Evolutionary conservation across 2,888 invertebrate species (phyloP), one percentile per base, ranked within the genome.

Genomic region (Glyphotaelius pellucidus): DNA sequence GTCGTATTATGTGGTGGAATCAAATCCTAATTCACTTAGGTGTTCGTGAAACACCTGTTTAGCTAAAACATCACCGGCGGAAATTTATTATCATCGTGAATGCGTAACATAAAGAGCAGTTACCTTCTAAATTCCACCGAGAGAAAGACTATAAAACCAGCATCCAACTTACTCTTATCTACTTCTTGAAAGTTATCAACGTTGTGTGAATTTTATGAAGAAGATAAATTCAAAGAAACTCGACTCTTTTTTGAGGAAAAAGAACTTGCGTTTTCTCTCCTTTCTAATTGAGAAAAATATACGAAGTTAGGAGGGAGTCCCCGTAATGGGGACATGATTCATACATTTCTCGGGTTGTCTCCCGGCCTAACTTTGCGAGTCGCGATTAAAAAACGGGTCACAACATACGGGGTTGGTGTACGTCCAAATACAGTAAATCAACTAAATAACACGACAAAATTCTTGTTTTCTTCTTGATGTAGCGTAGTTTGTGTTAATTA

Each of bases 231-330:
- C 32, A 35, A 83, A 83, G 38, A 38, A 83, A 83, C 83, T 83
- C 32, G 83, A 83, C 35, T 35, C 32, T 35, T 35, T 83, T 83
- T 32, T 83, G 38, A 83, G 38, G 83, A 83, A 38, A 83, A 32
- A 35, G 81, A 47, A 35, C 83, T 83, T 35, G 32, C 83, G 35
- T 35, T 35, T 83, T 83, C 35, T 83, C 83, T 38, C 19, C 38
- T 83, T 31, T 47, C 42, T 90, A 90, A 90, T 90, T 90, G 90
- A 81, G 90, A 90, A 90, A 90, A 90, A 90, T 90, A 90, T 84
- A 42, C 84, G 38, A 90, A 91, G 91, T 88, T 91, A 80, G 80
- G 47, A 80, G 30, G 80, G 35, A 35, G 67, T 52, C 31, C 31
- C 85, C 35, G 25, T 67, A 85, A 42, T 32, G 84, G 90, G 80